phyloP scores from a whole-genome alignment of 2,113 vertebrate genomes.

The Phrynosoma platyrhinos region DNA sequence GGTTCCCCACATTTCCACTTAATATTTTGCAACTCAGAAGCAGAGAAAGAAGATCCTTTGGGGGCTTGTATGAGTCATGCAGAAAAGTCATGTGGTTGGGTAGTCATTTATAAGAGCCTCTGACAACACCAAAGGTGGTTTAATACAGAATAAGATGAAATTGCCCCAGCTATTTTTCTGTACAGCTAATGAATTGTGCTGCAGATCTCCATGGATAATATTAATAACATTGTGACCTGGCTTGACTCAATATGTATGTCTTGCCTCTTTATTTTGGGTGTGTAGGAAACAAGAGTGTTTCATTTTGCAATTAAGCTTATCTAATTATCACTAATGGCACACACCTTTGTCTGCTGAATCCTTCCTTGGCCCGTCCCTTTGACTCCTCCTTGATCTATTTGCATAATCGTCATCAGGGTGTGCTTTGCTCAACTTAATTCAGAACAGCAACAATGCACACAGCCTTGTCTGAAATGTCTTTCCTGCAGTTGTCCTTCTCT shows the following conservation, averaged over 20 bases:
- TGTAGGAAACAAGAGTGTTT: background rate
- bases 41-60: no score
- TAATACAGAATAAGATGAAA: no score
- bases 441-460: background rate
- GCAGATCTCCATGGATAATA: background rate
- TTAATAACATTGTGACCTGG: background rate
- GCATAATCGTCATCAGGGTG: background rate
- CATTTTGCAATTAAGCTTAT: constrained; percentile 34
- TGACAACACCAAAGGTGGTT: no score
- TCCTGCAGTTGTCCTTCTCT: background rate
- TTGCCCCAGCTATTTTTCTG: background rate
- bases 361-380: constrained; percentile 12
- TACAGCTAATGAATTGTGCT: background rate
- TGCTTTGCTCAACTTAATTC: background rate
- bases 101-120: no score
- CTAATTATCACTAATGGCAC: background rate
- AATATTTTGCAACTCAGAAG: no score
- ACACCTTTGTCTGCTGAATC: background rate
- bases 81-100: no score
- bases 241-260: background rate
- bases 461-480: background rate
- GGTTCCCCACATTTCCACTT: no score
- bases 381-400: constrained; percentile 16
- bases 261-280: background rate
- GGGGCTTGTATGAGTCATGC: no score